Evolutionary conservation across 1,140 invertebrate genomes (phyloP), one percentile per base, ranked within the genome.

Genomic region (Drosophila tsacasi): DNA sequence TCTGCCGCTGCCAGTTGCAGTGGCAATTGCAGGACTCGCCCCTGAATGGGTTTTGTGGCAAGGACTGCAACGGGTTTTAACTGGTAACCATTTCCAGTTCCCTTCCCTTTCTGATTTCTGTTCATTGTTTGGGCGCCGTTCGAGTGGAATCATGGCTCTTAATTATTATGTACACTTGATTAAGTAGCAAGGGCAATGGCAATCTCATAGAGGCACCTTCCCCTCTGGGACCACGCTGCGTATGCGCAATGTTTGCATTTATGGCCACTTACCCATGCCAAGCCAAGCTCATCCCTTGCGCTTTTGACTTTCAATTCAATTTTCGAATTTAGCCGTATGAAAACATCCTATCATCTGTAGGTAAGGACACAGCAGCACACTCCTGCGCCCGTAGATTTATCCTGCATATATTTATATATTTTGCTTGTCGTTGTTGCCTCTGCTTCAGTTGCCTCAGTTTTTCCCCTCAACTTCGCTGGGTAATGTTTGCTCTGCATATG

Each of bases 111-210:
- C n/a, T 9, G 42, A 54, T n/a, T n/a, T n/a, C n/a, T 47, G 62
- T 46, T 57, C 81, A 73, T 67, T 79, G 79, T 87, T 86, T 82
- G 65, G 55, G 62, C 35, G 10, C 49, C 54, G 44, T 50, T 84
- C 74, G 62, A 82, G 78, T 74, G 82, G 74, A 85, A 81, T 67
- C 62, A 52, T 74, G 76, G 58, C 68, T 77, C 78, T 74, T 84
- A 75, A 84, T 87, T 84, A 84, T 79, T 89, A 84, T 89, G 81
- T 81, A 75, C 84, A 78, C 81, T 84, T 87, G 85, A 87, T 87
- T 87, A 87, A 82, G 63, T 79, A 68, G 46, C 46, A 17, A 21
- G 1, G 42, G 47, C 76, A 79, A 74, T n/a, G n/a, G n/a, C n/a
- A n/a, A n/a, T n/a, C n/a, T 66, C 67, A 65, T 21, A 21, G 32